phyloP scores from a whole-genome alignment of 2,113 vertebrate species.

The Zosterops japonicus region DNA sequence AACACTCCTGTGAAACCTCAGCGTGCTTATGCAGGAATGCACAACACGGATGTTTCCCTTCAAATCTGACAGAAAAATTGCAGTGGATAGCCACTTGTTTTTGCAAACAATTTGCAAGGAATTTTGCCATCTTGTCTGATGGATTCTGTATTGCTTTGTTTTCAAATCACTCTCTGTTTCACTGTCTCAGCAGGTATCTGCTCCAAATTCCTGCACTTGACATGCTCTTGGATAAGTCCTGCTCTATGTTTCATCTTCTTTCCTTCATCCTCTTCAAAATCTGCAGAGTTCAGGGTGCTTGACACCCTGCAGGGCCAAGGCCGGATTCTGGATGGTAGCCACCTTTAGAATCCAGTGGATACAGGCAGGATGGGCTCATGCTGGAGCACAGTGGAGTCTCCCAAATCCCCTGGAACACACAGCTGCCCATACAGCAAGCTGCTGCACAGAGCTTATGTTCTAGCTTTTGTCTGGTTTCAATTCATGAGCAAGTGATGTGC shows the following conservation, averaged over 20 bases:
- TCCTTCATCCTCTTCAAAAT: background rate
- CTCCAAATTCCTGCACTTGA: background rate
- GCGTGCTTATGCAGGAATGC: background rate
- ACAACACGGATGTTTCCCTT: background rate
- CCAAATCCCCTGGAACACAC: background rate
- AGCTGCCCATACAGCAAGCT: background rate
- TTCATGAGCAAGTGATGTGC: background rate
- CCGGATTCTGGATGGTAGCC: fast-evolving
- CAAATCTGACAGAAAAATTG: slow-evolving; percentile 38
- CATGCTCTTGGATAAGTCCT: background rate
- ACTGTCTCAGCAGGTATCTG: background rate
- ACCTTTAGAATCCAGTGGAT: background rate
- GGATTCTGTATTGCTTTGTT: background rate
- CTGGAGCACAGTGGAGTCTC: background rate
- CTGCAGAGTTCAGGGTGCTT: background rate
- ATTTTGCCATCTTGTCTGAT: background rate
- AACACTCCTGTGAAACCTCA: background rate
- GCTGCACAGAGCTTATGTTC: background rate
- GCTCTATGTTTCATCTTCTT: background rate
- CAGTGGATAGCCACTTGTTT: slow-evolving; percentile 4
- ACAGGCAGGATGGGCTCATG: background rate
- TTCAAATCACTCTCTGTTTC: background rate
- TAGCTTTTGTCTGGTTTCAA: background rate
- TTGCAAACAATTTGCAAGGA: background rate
- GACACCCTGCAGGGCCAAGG: background rate